Conservation (phyloP, 2,888 invertebrate species). For the Parapristionchus giblindavisi region DNA sequence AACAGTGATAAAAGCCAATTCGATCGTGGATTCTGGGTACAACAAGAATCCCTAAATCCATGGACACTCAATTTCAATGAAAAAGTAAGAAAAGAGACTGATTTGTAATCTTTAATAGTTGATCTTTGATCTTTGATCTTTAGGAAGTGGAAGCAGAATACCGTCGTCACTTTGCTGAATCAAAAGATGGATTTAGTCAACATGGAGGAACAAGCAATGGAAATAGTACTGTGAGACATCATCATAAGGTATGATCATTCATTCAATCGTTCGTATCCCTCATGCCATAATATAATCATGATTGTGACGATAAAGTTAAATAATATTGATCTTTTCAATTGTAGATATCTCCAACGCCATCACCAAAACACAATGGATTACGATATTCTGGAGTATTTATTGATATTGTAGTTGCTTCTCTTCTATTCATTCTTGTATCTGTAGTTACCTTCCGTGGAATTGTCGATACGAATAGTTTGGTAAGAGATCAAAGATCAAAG, state of each 20-base stretch:
- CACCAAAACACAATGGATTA: constrained; percentile 43
- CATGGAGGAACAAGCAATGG: constrained; percentile 38
- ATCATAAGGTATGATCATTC: constrained; percentile 46
- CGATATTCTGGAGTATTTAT: constrained; percentile 72
- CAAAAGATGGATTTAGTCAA: constrained; percentile 53
- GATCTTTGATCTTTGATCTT: neutral
- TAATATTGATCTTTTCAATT: neutral
- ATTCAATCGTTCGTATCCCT: neutral
- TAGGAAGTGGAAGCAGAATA: constrained; percentile 66
- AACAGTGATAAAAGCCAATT: constrained; percentile 44
- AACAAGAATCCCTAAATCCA: constrained; percentile 75
- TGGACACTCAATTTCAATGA: constrained; percentile 86
- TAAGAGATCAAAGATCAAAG: neutral
- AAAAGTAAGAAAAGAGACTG: constrained; percentile 43
- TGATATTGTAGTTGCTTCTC: constrained; percentile 83
- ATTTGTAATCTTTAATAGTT: neutral
- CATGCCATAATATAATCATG: neutral
- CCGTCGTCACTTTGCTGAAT: constrained; percentile 67
- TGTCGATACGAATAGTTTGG: constrained; percentile 46
- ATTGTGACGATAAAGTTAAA: neutral
- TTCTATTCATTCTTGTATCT: constrained; percentile 48
- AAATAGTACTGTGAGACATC: constrained; percentile 50
- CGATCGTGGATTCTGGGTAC: constrained; percentile 60
- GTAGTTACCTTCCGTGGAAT: constrained; percentile 52
- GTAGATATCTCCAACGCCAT: constrained; percentile 35